These are phyloP conservation scores for Campoletis raptor DNA, from an alignment of 2,888 invertebrate species.

Conservation along the genomic window DNA sequence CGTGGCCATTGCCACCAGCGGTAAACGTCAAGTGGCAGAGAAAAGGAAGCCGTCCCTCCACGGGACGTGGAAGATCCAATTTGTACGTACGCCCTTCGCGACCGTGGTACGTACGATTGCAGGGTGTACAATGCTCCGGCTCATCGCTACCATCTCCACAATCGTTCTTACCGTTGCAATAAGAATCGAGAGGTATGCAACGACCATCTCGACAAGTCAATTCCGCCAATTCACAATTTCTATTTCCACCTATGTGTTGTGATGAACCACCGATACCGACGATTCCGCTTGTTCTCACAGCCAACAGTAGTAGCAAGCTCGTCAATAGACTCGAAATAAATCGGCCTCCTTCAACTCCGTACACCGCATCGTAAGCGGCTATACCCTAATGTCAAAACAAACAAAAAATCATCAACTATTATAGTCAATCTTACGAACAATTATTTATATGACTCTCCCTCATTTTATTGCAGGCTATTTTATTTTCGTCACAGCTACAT, in stretches of 20 bases:
- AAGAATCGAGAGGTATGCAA: constrained; percentile 94
- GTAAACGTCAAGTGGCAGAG: constrained; percentile 96
- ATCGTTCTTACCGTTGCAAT: constrained; percentile 94
- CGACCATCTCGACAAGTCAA: constrained; percentile 90
- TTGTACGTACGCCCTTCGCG: constrained; percentile 90
- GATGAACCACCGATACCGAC: constrained; percentile 62
- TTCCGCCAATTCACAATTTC: constrained; percentile 91
- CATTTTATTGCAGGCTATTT: neutral
- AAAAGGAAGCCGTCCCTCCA: constrained; percentile 92
- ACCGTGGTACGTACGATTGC: constrained; percentile 97
- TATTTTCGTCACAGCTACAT: neutral
- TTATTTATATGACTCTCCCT: neutral
- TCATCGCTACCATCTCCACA: constrained; percentile 95
- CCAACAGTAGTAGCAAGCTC: constrained; percentile 65
- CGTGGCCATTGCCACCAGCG: constrained; percentile 94
- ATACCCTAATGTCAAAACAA: constrained; percentile 47
- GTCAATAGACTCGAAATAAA: constrained; percentile 33
- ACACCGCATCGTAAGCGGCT: constrained; percentile 62
- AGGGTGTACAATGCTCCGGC: constrained; percentile 91
- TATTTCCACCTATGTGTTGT: constrained; percentile 13
- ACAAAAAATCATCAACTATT: neutral
- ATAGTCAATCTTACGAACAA: neutral
- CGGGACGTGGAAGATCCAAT: constrained; percentile 90
- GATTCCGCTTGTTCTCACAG: constrained; percentile 64
- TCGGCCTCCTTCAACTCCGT: constrained; percentile 53